Base-by-base conservation (phyloP, 1,140 invertebrate genomes). In the Calliphora vicina region DNA sequence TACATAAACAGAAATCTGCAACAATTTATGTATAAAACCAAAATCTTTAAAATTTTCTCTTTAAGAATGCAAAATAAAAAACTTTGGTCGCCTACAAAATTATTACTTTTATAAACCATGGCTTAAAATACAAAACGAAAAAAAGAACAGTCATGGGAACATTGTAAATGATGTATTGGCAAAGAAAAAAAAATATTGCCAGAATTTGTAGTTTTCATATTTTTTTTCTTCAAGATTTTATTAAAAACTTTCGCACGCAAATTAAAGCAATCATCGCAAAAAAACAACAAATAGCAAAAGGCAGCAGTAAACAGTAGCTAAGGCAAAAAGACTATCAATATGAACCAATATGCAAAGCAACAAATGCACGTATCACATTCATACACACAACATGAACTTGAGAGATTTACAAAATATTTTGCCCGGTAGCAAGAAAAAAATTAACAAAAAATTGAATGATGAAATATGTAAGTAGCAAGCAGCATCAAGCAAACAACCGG, bases 201-300 rank as follows among this genome's bases (percentile, higher is more conserved):
- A 72, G 6, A 27, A 20, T 82, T n/a, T 29, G 27, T 67, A 35
- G 43, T 80, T 80, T 35, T 57, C 15, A 80, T 26, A 27, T 15
- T 35, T 43, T 23, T 61, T 81, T 73, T 71, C 80, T 29, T 42
- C 20, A 67, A 43, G 13, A 50, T 80, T 81, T n/a, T 50, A 72
- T 45, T 73, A 20, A 71, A 81, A 87, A 89, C 87, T 89, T 89
- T 89, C 88, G 88, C 88, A 89, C 88, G 88, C 88, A 89, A 89
- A 89, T 89, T 89, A 89, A 89, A 88, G 87, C 89, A 89, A 89
- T 89, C 88, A 87, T 88, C 87, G 87, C 86, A 45, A 67, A n/a
- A 43, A 42, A 87, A 88, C 87, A 86, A 86, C 87, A 83, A 87
- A 87, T n/a, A 45, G 74, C n/a, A 13, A 23, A 78, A 78, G 29